Percentiles rank a stretch among this genome's conserved stretches.
phyloP scores from a whole-genome alignment of 92 coral and sea anemone genomes.

The Bergia sp. region DNA sequence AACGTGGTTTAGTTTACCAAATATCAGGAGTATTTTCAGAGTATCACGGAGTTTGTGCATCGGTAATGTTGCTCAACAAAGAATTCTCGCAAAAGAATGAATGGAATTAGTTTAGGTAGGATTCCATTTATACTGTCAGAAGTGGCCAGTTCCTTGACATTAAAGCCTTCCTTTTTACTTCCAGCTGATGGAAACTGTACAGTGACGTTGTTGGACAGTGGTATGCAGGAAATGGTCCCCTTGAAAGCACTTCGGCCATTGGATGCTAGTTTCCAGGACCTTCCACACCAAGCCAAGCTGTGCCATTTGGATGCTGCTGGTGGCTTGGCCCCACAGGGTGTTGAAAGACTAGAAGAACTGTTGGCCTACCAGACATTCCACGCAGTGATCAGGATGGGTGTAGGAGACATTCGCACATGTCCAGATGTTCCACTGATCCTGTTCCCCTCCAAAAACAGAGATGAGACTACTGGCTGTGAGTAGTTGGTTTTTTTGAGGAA shows the following conservation, averaged over 20 bases:
- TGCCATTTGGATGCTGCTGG: constrained; percentile 35
- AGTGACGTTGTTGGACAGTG: constrained; percentile 37
- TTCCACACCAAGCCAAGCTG: constrained; percentile 34
- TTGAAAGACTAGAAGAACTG: constrained; percentile 29
- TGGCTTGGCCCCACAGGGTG: constrained; percentile 11
- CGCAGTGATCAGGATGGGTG: constrained; percentile 5
- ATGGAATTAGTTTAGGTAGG: too few species aligned
- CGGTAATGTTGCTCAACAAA: not conserved
- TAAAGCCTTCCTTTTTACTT: too few species aligned
- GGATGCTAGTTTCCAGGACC: constrained; percentile 42
- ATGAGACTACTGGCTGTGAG: constrained; percentile 23
- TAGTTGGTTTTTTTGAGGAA: not conserved
- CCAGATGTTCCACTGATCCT: constrained; percentile 31
- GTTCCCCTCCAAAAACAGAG: not conserved
- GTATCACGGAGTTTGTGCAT: not conserved
- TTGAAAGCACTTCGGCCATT: constrained; percentile 22
- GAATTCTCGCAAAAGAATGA: too few species aligned
- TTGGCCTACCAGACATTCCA: constrained; percentile 21
- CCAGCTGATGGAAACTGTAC: constrained; percentile 30
- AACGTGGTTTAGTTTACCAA: not conserved
- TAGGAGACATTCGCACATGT: constrained; percentile 12
- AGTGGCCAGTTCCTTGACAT: not conserved
- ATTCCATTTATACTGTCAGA: too few species aligned
- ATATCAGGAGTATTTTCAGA: not conserved
- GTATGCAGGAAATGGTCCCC: not conserved